phyloP scores from a whole-genome alignment of 2,888 invertebrate species.

The Cheiracanthium punctorium region DNA sequence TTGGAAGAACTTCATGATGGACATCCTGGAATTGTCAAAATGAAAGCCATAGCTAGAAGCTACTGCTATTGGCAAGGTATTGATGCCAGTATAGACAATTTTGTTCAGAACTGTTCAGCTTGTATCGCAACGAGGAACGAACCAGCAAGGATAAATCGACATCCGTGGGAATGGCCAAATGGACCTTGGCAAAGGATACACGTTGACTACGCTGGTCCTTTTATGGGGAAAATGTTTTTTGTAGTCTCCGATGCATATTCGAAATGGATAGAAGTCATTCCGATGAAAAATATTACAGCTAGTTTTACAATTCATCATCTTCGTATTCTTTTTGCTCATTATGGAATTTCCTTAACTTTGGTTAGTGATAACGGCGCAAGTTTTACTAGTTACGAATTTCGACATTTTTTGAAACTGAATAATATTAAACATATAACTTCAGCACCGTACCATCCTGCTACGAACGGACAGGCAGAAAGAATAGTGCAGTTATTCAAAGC shows the following conservation, averaged over 20 bases:
- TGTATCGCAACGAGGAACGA: conserved; percentile 38
- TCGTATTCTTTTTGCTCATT: conserved; percentile 45
- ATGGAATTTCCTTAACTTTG: conserved; percentile 41
- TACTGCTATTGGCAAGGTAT: conserved; percentile 43
- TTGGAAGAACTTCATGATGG: conserved; percentile 52
- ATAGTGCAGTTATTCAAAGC: conserved; percentile 68
- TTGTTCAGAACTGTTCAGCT: conserved; percentile 40
- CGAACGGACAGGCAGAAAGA: conserved; percentile 73
- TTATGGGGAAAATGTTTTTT: conserved; percentile 48
- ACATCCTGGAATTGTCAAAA: conserved; percentile 42
- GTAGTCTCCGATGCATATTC: conserved; percentile 50
- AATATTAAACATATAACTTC: conserved; percentile 67
- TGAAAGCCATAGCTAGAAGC: conserved; percentile 46
- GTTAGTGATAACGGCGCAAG: conserved; percentile 57
- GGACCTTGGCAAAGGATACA: conserved; percentile 40
- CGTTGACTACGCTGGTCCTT: conserved; percentile 54
- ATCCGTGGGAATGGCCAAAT: conserved; percentile 39
- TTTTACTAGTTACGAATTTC: conserved; percentile 32
- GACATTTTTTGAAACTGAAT: conserved; percentile 62
- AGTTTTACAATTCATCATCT: conserved; percentile 30
- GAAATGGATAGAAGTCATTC: conserved; percentile 54
- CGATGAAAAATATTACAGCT: conserved; percentile 34
- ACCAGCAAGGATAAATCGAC: conserved; percentile 34
- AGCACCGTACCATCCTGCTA: conserved; percentile 72
- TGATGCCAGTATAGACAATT: conserved; percentile 37